phyloP scores from a whole-genome alignment of 2,113 vertebrate genomes.

The Larimichthys crocea region DNA sequence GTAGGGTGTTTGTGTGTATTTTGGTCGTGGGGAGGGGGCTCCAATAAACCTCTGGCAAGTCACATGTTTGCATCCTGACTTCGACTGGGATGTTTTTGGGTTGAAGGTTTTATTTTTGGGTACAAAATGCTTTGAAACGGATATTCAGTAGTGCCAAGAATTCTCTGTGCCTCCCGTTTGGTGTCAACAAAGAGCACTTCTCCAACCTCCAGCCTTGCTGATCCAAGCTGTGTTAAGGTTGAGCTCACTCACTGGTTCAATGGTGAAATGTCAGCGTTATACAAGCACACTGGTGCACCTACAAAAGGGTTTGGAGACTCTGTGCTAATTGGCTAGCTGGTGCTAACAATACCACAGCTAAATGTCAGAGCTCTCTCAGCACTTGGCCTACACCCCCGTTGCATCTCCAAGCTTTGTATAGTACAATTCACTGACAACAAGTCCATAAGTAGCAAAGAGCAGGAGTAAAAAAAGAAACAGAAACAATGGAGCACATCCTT shows the following conservation, averaged over 20 bases:
- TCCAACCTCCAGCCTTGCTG: slow-evolving; percentile 22
- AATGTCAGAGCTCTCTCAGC: slow-evolving; percentile 76
- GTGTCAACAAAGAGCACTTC: slow-evolving; percentile 11
- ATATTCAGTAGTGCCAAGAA: background rate
- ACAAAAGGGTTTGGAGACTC: slow-evolving; percentile 30
- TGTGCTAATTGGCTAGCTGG: slow-evolving; percentile 66
- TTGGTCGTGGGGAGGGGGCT: background rate
- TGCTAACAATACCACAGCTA: slow-evolving; percentile 66
- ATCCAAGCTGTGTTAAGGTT: slow-evolving; percentile 46
- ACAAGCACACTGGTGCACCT: slow-evolving; percentile 45
- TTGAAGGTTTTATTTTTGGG: slow-evolving; percentile 2
- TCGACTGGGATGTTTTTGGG: background rate
- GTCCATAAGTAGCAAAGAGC: slow-evolving; percentile 39
- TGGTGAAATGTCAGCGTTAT: slow-evolving; percentile 76
- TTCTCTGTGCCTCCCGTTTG: background rate
- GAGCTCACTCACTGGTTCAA: slow-evolving; percentile 57
- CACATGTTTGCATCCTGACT: slow-evolving; percentile 25
- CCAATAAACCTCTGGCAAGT: slow-evolving; percentile 30
- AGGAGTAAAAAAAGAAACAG: slow-evolving; percentile 9
- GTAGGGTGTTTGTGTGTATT: slow-evolving; percentile 31
- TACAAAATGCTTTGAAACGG: background rate
- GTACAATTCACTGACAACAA: slow-evolving; percentile 30
- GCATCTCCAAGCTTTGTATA: slow-evolving; percentile 23
- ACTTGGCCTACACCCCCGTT: slow-evolving; percentile 46
- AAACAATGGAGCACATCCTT: slow-evolving; percentile 37